Conservation (phyloP, 2,113 vertebrate species). For the Podiceps cristatus region DNA sequence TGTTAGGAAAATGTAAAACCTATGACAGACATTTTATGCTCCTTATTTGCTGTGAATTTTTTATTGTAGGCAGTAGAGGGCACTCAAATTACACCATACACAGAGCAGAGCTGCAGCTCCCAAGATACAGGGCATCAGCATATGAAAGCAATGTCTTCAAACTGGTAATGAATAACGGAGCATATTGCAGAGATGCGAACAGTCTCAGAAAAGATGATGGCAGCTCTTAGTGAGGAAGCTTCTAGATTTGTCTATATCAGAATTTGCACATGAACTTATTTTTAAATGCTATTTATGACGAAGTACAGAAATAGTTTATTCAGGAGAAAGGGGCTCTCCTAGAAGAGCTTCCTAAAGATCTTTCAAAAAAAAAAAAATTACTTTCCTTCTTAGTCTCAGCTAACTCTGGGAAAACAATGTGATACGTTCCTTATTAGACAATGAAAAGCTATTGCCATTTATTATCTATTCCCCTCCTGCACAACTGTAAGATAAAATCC, state of each 20-base stretch:
- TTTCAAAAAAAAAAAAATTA: neutral
- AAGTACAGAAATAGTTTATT: neutral
- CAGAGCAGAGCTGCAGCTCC: neutral
- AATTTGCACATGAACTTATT: neutral
- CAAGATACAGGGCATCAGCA: neutral
- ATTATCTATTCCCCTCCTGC: neutral
- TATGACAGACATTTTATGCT: slow-evolving; percentile 20
- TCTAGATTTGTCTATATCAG: neutral
- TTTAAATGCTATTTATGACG: neutral
- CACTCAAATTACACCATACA: neutral
- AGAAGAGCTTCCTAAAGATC: neutral
- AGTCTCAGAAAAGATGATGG: neutral
- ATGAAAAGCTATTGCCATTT: neutral
- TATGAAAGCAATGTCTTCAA: neutral
- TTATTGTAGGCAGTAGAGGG: slow-evolving; percentile 44
- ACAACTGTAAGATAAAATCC: neutral
- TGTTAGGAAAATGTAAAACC: neutral
- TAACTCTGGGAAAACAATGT: neutral
- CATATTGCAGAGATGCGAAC: neutral
- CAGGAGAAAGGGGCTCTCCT: neutral
- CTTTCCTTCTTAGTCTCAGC: neutral
- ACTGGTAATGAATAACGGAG: neutral
- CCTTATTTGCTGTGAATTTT: neutral
- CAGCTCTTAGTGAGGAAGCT: neutral
- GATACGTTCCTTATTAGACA: neutral